These are phyloP conservation scores for Uropetala carovei DNA, from an alignment of 2,888 invertebrate genomes.

Conservation along the genomic window DNA sequence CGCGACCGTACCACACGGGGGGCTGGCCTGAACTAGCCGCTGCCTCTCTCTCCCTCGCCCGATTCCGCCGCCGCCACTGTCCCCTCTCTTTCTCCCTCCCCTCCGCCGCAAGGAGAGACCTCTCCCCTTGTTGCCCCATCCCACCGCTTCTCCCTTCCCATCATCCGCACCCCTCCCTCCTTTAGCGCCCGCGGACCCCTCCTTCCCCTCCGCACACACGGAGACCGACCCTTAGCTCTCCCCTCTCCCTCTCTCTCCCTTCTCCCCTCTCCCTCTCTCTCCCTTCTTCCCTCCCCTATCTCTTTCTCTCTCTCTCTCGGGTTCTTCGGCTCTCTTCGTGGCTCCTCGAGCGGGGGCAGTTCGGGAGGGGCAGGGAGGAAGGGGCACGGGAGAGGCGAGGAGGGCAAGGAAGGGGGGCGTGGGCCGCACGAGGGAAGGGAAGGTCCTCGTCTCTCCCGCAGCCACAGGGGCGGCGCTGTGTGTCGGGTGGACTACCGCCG, in stretches of 20 bases:
- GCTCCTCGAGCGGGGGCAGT: constrained; percentile 51
- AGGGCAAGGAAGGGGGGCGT: constrained; percentile 3
- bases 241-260: constrained; percentile 60
- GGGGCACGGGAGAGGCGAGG: constrained; percentile 28
- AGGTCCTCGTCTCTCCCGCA: constrained; percentile 56
- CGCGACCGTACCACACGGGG: constrained; percentile 65
- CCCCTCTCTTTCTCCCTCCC: constrained; percentile 43
- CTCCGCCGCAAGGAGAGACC: neutral
- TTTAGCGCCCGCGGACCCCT: neutral
- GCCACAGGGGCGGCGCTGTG: constrained; percentile 60
- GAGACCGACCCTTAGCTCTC: constrained; percentile 24
- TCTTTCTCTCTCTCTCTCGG: constrained; percentile 57
- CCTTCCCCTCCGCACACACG: neutral
- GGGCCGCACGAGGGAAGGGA: neutral
- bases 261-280: too few relatives aligned
- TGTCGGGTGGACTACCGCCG: constrained; percentile 61
- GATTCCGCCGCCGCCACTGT: constrained; percentile 51
- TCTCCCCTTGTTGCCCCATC: constrained; percentile 54
- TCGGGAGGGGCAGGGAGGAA: constrained; percentile 47
- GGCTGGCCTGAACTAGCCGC: constrained; percentile 65
- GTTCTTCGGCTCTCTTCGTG: constrained; percentile 66
- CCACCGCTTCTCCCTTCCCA: constrained; percentile 45
- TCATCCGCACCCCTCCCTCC: neutral
- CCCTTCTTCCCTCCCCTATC: constrained; percentile 53
- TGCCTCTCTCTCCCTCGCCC: constrained; percentile 53